phyloP scores from a whole-genome alignment of 2,113 vertebrate genomes.

The Helogale parvula region DNA sequence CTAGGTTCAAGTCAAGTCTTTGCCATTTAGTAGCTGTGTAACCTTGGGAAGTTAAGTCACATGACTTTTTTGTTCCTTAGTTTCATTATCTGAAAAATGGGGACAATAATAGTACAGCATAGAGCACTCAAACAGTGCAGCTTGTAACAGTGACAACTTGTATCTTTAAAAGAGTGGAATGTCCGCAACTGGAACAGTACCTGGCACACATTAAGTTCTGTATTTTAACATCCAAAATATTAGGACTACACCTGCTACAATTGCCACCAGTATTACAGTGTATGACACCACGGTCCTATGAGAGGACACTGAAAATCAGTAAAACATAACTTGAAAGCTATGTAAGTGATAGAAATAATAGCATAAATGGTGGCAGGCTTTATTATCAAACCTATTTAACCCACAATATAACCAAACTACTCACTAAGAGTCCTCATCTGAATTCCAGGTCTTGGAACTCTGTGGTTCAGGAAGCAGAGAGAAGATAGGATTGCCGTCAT shows the following conservation, averaged over 20 bases:
- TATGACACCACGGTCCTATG: background rate
- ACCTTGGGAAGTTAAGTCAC: background rate
- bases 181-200: background rate
- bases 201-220: background rate
- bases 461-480: background rate
- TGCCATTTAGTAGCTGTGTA: background rate
- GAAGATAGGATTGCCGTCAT: background rate
- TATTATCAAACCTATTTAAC: background rate
- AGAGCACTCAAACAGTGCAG: background rate
- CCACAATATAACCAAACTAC: background rate
- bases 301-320: background rate
- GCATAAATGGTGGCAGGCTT: background rate
- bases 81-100: conserved; percentile 11
- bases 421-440: background rate
- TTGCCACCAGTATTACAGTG: background rate
- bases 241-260: background rate
- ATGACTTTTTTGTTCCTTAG: background rate
- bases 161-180: background rate
- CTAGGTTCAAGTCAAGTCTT: background rate
- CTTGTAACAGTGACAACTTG: background rate
- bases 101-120: background rate
- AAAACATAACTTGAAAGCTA: background rate
- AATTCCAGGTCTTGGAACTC: background rate
- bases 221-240: conserved; percentile 28
- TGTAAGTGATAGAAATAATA: background rate